Conservation (phyloP, 2,888 invertebrate genomes). For the Amiota communis region DNA sequence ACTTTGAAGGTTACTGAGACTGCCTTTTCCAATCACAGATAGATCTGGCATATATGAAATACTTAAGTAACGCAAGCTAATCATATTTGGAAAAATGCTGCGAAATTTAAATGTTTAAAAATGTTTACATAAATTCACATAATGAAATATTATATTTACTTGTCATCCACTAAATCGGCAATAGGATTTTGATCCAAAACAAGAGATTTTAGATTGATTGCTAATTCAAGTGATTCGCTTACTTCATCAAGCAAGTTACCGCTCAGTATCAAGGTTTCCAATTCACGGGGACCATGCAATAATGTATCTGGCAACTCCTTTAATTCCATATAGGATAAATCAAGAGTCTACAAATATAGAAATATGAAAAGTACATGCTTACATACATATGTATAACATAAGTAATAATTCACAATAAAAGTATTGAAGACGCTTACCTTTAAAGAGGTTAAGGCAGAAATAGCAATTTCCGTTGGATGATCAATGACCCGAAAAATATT, state of each 20-base stretch:
- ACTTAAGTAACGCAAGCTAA: constrained; percentile 78
- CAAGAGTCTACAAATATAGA: constrained; percentile 75
- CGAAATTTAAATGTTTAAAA: constrained; percentile 46
- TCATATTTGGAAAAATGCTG: constrained; percentile 79
- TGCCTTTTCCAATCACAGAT: constrained; percentile 75
- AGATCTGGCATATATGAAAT: constrained; percentile 81
- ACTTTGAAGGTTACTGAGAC: constrained; percentile 76
- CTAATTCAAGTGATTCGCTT: constrained; percentile 78
- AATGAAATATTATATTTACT: constrained; percentile 57
- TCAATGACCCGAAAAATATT: constrained; percentile 84
- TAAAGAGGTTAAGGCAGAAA: constrained; percentile 78
- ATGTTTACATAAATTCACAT: neutral
- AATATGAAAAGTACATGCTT: too few relatives aligned
- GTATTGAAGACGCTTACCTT: constrained; percentile 74
- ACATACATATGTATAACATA: neutral
- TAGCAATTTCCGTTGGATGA: constrained; percentile 78
- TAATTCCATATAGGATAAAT: constrained; percentile 81
- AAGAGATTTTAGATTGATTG: constrained; percentile 77
- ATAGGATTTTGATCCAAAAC: constrained; percentile 83
- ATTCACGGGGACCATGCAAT: constrained; percentile 79
- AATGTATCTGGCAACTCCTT: constrained; percentile 78
- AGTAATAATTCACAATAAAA: constrained; percentile 17
- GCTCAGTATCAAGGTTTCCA: constrained; percentile 80
- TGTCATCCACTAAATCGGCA: constrained; percentile 74
- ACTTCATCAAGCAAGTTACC: constrained; percentile 78